phyloP scores from a whole-genome alignment of 2,888 invertebrate species.

The Bombyx huttoni region DNA sequence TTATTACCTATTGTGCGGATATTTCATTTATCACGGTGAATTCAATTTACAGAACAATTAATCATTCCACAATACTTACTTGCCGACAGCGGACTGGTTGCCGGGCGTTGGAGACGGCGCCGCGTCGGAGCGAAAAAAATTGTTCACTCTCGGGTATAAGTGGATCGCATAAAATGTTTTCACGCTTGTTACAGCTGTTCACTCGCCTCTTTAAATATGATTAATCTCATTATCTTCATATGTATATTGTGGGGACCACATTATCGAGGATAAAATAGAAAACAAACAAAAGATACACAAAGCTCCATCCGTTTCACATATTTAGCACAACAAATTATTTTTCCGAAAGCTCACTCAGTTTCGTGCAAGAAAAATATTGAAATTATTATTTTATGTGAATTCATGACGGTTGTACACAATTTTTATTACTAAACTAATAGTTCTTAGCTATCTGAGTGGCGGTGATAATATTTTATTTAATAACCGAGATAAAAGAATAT shows the following conservation, averaged over 20 bases:
- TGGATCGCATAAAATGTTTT: conserved; percentile 22
- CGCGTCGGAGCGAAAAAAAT: conserved; percentile 26
- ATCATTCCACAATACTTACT: conserved; percentile 69
- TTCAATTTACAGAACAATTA: conserved; percentile 72
- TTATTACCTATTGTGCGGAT: conserved; percentile 72
- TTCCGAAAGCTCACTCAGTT: no score
- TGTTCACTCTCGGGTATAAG: conserved; percentile 22
- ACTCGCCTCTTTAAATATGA: conserved; percentile 4
- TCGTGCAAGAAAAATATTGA: no score
- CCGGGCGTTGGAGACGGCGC: conserved; percentile 30
- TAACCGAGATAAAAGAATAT: no score
- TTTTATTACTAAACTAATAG: no score
- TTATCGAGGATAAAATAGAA: no score
- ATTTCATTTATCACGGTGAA: conserved; percentile 72
- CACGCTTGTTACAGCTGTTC: conserved; percentile 10
- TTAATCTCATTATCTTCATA: background rate
- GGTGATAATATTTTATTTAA: no score
- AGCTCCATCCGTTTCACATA: no score
- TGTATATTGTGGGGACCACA: background rate
- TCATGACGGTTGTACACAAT: no score
- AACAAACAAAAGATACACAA: no score
- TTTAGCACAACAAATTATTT: no score
- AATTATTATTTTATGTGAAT: no score
- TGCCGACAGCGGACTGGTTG: conserved; percentile 58
- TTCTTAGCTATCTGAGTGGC: no score